Evolutionary conservation across 2,113 vertebrate genomes (phyloP).

Genomic region (Cricetomys ansorgei): DNA sequence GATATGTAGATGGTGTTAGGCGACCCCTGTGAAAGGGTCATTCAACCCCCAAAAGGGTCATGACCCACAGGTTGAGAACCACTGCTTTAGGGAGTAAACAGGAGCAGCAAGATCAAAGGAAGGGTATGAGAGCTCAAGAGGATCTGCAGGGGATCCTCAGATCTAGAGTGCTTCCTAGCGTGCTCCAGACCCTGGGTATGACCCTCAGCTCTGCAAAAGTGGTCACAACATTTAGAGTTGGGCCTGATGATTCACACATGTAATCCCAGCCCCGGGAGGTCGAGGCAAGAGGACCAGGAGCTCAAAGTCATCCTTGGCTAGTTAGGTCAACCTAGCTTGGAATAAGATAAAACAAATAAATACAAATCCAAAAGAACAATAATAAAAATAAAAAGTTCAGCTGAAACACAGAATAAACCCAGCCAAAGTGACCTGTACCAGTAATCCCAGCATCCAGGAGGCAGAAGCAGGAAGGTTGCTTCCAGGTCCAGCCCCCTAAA

Average conservation of each 20-base stretch:
- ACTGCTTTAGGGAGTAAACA: slow-evolving; percentile 12
- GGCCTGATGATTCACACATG: background rate
- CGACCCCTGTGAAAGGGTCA: no score
- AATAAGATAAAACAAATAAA: background rate
- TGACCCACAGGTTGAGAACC: no score
- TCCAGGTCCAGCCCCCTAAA: background rate
- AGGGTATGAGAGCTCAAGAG: background rate
- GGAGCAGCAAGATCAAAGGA: background rate
- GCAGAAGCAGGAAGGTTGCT: background rate
- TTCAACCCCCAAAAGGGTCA: no score
- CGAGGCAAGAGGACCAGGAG: background rate
- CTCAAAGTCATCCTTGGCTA: background rate
- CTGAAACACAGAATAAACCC: background rate
- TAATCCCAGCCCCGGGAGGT: background rate
- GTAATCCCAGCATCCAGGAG: background rate
- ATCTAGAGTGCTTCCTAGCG: background rate
- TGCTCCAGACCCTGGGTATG: background rate
- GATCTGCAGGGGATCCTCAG: background rate
- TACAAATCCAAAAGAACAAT: background rate
- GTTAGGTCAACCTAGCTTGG: no score
- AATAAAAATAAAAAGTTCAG: background rate
- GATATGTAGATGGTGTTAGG: no score
- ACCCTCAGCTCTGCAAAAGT: background rate
- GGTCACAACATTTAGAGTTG: background rate
- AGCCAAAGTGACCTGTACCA: background rate